Percentiles rank a stretch among this genome's conserved stretches.
These are phyloP conservation scores for Cantharis nigra DNA, from an alignment of 2,888 invertebrate genomes.

Conservation along the genomic window DNA sequence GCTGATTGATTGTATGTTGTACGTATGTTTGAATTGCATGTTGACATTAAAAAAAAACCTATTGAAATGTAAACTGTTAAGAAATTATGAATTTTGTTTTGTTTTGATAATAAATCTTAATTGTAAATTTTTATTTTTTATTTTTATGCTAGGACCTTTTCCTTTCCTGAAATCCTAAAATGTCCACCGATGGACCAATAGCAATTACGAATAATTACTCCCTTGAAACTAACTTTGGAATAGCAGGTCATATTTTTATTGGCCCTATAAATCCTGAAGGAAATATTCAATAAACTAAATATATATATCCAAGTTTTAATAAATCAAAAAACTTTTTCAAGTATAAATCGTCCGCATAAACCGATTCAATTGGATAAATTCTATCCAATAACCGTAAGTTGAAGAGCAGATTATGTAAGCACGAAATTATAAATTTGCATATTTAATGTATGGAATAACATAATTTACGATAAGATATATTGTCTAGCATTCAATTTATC, in stretches of 20 bases:
- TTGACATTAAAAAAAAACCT: slow-evolving; percentile 13
- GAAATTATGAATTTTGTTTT: slow-evolving; percentile 27
- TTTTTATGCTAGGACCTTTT: background rate
- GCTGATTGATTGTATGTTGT: slow-evolving; percentile 18
- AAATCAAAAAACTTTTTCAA: background rate
- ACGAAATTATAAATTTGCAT: background rate
- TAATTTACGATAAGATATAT: slow-evolving; percentile 2
- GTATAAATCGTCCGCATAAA: too few relatives aligned
- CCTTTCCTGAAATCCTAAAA: too few relatives aligned
- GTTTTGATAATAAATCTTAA: slow-evolving; percentile 29
- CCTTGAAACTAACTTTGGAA: background rate
- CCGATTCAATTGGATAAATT: background rate
- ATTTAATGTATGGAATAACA: background rate
- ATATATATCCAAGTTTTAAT: background rate
- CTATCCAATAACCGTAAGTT: background rate
- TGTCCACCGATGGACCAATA: too few relatives aligned
- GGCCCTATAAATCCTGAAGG: background rate
- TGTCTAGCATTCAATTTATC: background rate
- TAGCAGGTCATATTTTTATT: background rate
- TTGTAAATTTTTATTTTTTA: slow-evolving; percentile 6
- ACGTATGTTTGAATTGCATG: slow-evolving; percentile 18
- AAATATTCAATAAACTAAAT: too few relatives aligned
- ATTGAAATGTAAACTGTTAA: slow-evolving; percentile 22
- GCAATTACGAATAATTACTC: too few relatives aligned
- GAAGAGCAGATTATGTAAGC: background rate